Evolutionary conservation across 2,113 vertebrate species (phyloP), one percentile per base, ranked within the genome.

Genomic region (Herpetotheres cachinnans): DNA sequence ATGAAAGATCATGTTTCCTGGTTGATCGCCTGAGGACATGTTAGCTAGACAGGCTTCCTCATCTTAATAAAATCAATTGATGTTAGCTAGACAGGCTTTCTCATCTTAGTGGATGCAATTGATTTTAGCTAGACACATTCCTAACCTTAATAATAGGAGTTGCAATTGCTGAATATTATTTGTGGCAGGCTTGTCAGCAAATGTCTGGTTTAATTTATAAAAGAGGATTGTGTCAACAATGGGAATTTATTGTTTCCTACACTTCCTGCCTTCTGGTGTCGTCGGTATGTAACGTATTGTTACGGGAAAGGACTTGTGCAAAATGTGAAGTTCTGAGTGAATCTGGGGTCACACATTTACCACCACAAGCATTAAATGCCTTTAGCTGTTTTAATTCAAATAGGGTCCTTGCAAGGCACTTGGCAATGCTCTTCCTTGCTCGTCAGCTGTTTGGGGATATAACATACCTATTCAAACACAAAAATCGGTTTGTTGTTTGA

Each of bases 141-240:
- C 81, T 87, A 86, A 81, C 81, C 80, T 89, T 65, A 87, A 87
- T 95, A 97, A 93, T 29, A 84, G 56, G 44, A 92, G 30, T 49
- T 9, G 1, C 46, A 80, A 29, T 87, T 82, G 81, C 26, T 82
- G 89, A 89, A 77, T 95, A 91, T 90, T 94, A 69, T 89, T 95
- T 94, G 94, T 92, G 91, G 81, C 93, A 93, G 84, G 21, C 78
- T 92, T 96, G 93, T 94, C 93, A 95, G 88, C 81, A 91, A 94
- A 82, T 79, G 94, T 93, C 91, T 90, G 58, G 18, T 97, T 95
- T 89, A 85, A 95, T 95, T 95, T 95, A 66, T 66, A 22, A 72
- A 85, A 89, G 16, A 82, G 20, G 89, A 82, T 82, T 66, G 40
- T 94, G 76, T 81, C 92, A 95, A 89, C 94, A 93, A 61, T 38